Evolutionary conservation across 2,888 invertebrate species (phyloP).

Genomic region (Cabera pusaria): DNA sequence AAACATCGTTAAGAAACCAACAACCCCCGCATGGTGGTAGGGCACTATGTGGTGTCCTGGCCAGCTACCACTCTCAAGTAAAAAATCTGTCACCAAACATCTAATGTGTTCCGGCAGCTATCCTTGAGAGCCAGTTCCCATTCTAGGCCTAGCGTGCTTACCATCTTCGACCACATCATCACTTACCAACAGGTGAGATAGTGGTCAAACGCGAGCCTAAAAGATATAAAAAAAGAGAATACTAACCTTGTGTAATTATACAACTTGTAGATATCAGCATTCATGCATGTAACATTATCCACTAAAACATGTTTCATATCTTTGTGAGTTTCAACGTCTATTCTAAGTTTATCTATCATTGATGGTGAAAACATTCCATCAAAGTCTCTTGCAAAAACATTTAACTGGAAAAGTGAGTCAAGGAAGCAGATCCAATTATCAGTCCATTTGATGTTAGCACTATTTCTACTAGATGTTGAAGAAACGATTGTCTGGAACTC

Average conservation of each 20-base stretch:
- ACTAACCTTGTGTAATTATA: slow-evolving; percentile 35
- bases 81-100: too few species aligned
- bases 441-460: slow-evolving; percentile 38
- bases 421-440: slow-evolving; percentile 43
- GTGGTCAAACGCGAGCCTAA: too few species aligned
- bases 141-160: too few species aligned
- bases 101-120: too few species aligned
- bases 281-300: slow-evolving; percentile 22
- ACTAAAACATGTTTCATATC: not conserved
- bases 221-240: too few species aligned
- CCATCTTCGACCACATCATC: too few species aligned
- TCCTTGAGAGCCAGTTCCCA: too few species aligned
- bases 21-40: too few species aligned
- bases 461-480: slow-evolving; percentile 28
- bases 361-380: slow-evolving; percentile 38
- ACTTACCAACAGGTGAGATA: too few species aligned
- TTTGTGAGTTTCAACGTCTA: slow-evolving; percentile 34
- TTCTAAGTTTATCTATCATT: slow-evolving; percentile 34
- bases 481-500: slow-evolving; percentile 41
- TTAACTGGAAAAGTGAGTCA: slow-evolving; percentile 44
- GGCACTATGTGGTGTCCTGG: too few species aligned
- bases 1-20: too few species aligned
- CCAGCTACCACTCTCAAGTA: too few species aligned
- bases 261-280: slow-evolving; percentile 28
- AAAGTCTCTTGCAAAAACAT: slow-evolving; percentile 32